Base-by-base conservation (phyloP, 64 coral and sea anemone species). In the Dendrophyllia cribrosa region DNA sequence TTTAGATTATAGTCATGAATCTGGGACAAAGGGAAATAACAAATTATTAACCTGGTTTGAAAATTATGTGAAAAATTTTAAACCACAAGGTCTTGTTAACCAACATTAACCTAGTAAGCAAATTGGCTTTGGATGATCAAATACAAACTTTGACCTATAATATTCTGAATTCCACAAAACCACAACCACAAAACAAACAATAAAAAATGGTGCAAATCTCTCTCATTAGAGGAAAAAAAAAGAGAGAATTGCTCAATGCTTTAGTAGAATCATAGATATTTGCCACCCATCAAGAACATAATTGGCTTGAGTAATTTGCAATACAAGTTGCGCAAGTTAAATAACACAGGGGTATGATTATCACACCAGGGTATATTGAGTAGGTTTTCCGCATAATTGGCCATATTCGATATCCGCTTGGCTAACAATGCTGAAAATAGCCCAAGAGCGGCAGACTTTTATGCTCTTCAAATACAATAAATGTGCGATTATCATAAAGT, bases 291-390 rank as follows among this genome's bases (percentile, higher is more conserved):
- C 77, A 43, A 61, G 6, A 20, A 55, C 34, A 34, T 34, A 12
- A 34, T 14, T 9, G 23, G 9, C 72, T 49, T 50, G 45, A 49
- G 45, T 55, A 59, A 79, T 59, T 58, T 34, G 52, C n/a, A 63
- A 20, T 1, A 15, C 23, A 82, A 17, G 78, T 64, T 82, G 59
- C 9, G 78, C 13, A 63, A 58, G 58, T 63, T 77, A 22, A 77
- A 53, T 56, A 82, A 45, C 34, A 59, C 26, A 72, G 5, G 70
- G 21, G 25, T 14, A 11, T 82, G 47, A 43, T 82, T 43, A 61
- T 15, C 52, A 17, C 55, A 10, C 53, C 23, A 79, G 77, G 77
- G 16, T 56, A 79, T 79, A 79, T 59, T 59, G 24, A 79, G 77
- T 16, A n/a, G 22, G 8, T 43, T 53, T 72, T 73, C 45, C 45